Evolutionary conservation across 2,888 invertebrate genomes (phyloP).

Genomic region (Trachelus iudaicus): DNA sequence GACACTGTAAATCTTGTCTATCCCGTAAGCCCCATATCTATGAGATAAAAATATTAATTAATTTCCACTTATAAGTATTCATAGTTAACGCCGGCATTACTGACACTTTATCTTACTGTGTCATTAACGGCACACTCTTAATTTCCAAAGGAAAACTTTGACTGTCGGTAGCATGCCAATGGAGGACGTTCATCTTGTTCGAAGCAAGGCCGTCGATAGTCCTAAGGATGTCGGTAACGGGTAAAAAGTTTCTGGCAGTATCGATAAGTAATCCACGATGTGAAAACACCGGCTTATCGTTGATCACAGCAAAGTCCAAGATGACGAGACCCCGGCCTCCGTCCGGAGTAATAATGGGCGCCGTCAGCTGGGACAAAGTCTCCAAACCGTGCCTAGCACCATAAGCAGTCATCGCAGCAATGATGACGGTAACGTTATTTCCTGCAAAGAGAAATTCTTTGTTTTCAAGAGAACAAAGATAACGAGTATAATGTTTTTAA

Average conservation of each 20-base stretch:
- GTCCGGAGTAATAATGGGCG: conserved; percentile 43
- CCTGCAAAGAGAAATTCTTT: conserved; percentile 54
- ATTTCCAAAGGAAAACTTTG: conserved; percentile 92
- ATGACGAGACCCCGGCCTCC: conserved; percentile 70
- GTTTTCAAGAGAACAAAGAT: background rate
- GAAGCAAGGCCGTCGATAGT: conserved; percentile 88
- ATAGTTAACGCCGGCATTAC: background rate
- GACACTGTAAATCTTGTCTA: conserved; percentile 75
- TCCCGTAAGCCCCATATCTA: conserved; percentile 81
- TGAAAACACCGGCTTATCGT: conserved; percentile 83
- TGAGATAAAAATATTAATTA: conserved; percentile 16
- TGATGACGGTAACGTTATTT: conserved; percentile 68
- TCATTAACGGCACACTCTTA: conserved; percentile 77
- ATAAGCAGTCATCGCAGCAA: conserved; percentile 73
- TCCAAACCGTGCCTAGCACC: conserved; percentile 83
- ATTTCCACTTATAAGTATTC: background rate
- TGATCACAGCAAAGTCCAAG: conserved; percentile 73
- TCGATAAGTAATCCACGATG: conserved; percentile 92
- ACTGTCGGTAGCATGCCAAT: conserved; percentile 92
- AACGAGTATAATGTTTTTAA: background rate
- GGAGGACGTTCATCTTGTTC: conserved; percentile 91
- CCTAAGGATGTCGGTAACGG: conserved; percentile 74
- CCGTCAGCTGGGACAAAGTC: conserved; percentile 78
- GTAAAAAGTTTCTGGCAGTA: conserved; percentile 88
- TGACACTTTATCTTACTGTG: conserved; percentile 35